A percentile compares a stretch with the other conserved stretches of the same genome.
These are phyloP conservation scores for Calyptomena viridis DNA, from an alignment of 2,113 vertebrate species.

Conservation along the genomic window DNA sequence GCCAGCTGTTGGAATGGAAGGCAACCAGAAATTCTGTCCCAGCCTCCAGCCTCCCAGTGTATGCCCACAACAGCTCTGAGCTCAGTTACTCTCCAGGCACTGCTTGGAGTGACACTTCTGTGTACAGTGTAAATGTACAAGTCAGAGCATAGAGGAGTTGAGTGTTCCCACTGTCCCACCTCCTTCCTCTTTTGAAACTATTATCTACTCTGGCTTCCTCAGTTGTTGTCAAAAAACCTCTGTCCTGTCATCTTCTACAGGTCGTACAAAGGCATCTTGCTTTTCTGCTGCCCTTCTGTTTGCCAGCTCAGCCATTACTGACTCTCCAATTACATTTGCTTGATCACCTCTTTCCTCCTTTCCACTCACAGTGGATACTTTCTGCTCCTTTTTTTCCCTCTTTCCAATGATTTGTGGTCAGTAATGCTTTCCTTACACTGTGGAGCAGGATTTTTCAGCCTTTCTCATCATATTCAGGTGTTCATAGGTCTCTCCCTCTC, in stretches of 20 bases:
- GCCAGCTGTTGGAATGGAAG: background rate
- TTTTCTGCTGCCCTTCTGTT: background rate
- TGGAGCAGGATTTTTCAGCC: background rate
- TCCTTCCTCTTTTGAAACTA: background rate
- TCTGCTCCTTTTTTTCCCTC: background rate
- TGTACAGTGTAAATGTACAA: background rate
- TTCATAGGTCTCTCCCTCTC: background rate
- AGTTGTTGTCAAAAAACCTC: background rate
- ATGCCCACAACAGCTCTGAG: background rate
- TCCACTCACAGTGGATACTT: background rate
- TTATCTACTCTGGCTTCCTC: background rate
- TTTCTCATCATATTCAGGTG: background rate
- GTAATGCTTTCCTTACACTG: background rate
- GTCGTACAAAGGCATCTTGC: background rate
- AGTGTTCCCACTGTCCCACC: background rate
- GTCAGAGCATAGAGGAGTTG: background rate
- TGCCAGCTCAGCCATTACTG: background rate
- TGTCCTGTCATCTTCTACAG: background rate
- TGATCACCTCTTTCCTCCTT: background rate
- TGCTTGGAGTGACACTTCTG: background rate
- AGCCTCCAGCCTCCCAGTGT: background rate
- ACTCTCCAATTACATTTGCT: background rate
- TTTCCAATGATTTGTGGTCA: background rate
- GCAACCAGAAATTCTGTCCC: background rate
- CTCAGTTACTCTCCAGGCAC: background rate